These are phyloP conservation scores for Kobus ellipsiprymnus DNA, from an alignment of 2,113 vertebrate species.

Conservation along the genomic window DNA sequence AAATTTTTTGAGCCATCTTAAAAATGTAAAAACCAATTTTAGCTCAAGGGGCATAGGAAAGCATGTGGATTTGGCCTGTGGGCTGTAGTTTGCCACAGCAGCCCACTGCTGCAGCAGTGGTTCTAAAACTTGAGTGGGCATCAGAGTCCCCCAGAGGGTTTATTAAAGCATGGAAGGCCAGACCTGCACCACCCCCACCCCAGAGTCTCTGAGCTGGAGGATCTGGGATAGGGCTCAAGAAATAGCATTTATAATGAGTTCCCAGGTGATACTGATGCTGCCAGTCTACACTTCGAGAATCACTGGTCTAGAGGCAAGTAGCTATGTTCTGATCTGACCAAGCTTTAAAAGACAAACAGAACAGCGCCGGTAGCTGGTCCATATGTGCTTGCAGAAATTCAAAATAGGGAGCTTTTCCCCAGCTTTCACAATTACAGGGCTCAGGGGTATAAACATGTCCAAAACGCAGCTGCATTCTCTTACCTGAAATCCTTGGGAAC, in stretches of 20 bases:
- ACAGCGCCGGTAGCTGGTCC: background rate
- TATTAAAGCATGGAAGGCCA: background rate
- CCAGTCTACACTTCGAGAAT: background rate
- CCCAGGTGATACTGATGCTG: background rate
- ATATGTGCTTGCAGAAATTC: background rate
- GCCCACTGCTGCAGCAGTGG: background rate
- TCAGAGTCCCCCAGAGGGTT: background rate
- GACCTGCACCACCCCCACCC: background rate
- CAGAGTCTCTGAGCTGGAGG: background rate
- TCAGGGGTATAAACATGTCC: background rate
- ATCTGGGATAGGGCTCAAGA: background rate
- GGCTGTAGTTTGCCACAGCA: background rate
- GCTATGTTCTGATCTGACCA: background rate
- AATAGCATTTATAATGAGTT: background rate
- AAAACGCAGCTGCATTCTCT: background rate
- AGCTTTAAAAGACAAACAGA: background rate
- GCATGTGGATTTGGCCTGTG: background rate
- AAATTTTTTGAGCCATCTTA: background rate
- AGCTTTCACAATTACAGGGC: background rate
- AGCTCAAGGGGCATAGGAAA: background rate
- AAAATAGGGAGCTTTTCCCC: background rate
- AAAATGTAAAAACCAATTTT: background rate
- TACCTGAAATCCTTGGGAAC: constrained; percentile 11
- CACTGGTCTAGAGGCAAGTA: background rate
- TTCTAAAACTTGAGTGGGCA: background rate